Evolutionary conservation across 1,140 invertebrate species (phyloP), one percentile per base, ranked within the genome.

Genomic region (Proctacanthus coquilletti): DNA sequence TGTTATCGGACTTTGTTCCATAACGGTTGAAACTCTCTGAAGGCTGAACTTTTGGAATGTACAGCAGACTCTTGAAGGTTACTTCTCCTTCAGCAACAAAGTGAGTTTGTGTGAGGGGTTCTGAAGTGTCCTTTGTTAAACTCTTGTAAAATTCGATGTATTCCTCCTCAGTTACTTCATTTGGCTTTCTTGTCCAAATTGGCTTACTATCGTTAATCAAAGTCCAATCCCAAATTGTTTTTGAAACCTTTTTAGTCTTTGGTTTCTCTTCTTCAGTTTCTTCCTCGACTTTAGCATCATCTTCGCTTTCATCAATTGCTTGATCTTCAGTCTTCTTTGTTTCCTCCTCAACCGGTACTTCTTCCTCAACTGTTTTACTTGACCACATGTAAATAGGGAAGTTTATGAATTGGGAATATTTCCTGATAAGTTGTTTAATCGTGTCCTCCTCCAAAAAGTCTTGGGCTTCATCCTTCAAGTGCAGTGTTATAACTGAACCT

Each of bases 391-490:
- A 88, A 52, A 99, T 98, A 14, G 88, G 85, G 71, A 98, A 99
- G 62, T 98, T 98, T 50, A 99, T 99, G 62, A 99, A 99, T 66
- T 99, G 95, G 1, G 89, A 96, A 63, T 99, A 99, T 63, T 98
- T 98, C 59, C 85, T 87, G 18, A 99, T 81, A 4, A 99, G 65
- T 43, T 80, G 77, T 45, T 79, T 81, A 13, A 99, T 71, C 3
- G 89, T 94, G 47, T 91, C 81, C 37, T 84, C 71, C 62, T 98
- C 91, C 41, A 98, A 61, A 66, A 87, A 98, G 62, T 98, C 94
- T 45, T 79, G 69, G 8, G 94, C 93, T 66, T 99, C 95, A 47
- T 97, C 88, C 63, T 99, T 99, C 53, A 99, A 60, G 49, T 94
- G 76, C 38, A 99, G 57, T 48, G 68, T 68, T 47, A 85, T 75